phyloP scores from a whole-genome alignment of 2,113 vertebrate genomes.

The Menura novaehollandiae region DNA sequence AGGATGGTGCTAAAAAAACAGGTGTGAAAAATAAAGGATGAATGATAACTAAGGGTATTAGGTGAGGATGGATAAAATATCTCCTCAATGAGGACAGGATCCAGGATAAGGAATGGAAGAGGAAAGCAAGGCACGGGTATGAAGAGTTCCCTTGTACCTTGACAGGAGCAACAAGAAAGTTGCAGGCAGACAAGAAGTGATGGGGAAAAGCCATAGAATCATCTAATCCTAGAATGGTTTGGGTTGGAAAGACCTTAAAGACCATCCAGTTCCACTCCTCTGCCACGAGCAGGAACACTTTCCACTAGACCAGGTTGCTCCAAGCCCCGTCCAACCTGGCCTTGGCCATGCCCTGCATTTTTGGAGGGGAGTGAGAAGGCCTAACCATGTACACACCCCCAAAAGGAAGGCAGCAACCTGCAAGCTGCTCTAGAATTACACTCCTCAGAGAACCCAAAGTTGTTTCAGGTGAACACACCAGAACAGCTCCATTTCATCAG shows the following conservation, averaged over 20 bases:
- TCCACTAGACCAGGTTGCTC: not conserved
- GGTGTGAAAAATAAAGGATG: not conserved
- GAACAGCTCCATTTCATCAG: not conserved
- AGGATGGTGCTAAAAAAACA: not conserved
- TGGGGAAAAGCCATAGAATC: not conserved
- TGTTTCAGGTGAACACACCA: not conserved
- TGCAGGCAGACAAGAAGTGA: not conserved
- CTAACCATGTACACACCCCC: not conserved
- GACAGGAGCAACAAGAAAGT: accelerated
- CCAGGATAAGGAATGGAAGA: not conserved
- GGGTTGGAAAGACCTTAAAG: not conserved
- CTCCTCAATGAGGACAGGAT: accelerated
- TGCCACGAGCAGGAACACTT: not conserved
- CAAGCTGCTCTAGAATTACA: not conserved
- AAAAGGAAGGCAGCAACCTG: not conserved
- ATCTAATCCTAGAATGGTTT: not conserved
- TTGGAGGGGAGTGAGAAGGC: not conserved
- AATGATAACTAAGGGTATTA: accelerated
- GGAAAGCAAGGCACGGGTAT: accelerated
- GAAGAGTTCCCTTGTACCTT: not conserved
- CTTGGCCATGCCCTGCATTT: not conserved
- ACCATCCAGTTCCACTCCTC: not conserved
- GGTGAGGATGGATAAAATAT: accelerated
- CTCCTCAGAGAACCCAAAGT: not conserved
- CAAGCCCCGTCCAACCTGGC: not conserved